Evolutionary conservation across 92 coral and sea anemone species (phyloP), one percentile per base, ranked within the genome.

Genomic region (Siderastrea radians): DNA sequence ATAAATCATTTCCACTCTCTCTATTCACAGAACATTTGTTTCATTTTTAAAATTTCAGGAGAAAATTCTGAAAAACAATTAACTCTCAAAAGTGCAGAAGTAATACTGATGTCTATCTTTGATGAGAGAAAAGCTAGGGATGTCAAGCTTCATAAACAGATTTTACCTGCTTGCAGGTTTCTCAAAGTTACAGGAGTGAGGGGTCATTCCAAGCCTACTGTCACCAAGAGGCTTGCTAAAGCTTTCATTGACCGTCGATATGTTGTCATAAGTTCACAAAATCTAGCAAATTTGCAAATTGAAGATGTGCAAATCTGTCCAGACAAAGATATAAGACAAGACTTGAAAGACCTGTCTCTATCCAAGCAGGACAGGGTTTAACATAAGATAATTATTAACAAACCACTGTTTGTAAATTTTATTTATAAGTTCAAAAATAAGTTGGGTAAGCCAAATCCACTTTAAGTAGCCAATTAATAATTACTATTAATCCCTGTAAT

Each of bases 161-260:
- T 82, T 71, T 70, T 82, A 62, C 87, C 87, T 70, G 87, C 77
- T 26, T 82, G 87, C 87, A 82, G 87, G 77, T 73, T 75, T 82
- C 87, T 82, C 66, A 70, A 82, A 82, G 87, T 82, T 49, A 43
- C 78, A 70, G 87, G 87, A 61, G 77, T 82, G 49, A 53, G 79
- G 77, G 87, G 87, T 75, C 75, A 82, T 70, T 73, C 75, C 46
- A 82, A 82, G 68, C 78, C 75, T 15, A 70, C 79, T 47, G 87
- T 82, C 49, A 71, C 67, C 49, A 54, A 82, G 57, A 82, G 52
- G 68, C 87, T 82, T 82, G 78, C 87, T 45, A 73, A 82, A 64
- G 79, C 76, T 82, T 62, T 82, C 55, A 82, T 70, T 57, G 79
- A 82, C 58, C 79, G 53, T 16, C 64, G 79, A 74, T 74, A 74